These are phyloP conservation scores for Cololabis saira DNA, from an alignment of 2,113 vertebrate genomes.

Conservation along the genomic window DNA sequence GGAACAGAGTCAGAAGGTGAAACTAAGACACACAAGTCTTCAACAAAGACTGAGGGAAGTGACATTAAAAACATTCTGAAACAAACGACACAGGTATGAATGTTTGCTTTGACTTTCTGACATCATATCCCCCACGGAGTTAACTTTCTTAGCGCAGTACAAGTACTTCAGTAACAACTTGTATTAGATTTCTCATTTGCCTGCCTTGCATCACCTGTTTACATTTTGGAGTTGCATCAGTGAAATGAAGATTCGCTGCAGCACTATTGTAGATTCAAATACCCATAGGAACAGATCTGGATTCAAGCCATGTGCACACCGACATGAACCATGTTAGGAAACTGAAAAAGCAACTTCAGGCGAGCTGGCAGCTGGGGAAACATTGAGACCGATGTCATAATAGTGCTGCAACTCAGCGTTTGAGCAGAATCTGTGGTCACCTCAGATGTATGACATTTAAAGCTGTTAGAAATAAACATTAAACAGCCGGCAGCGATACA, in stretches of 20 bases:
- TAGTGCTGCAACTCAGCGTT: too few relatives aligned
- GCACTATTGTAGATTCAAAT: slow-evolving; percentile 14
- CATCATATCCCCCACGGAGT: not conserved
- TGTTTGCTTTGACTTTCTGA: not conserved
- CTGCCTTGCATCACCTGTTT: slow-evolving; percentile 81
- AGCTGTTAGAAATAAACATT: not conserved
- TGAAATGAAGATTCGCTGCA: slow-evolving; percentile 33
- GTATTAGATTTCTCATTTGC: slow-evolving; percentile 71
- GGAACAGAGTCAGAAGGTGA: too few relatives aligned
- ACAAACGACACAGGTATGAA: not conserved
- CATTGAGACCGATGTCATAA: not conserved
- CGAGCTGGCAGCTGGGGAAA: too few relatives aligned
- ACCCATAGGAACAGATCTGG: slow-evolving; percentile 11
- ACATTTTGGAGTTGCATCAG: slow-evolving; percentile 66
- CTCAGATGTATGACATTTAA: not conserved
- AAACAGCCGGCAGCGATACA: not conserved
- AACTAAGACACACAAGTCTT: too few relatives aligned
- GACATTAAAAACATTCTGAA: slow-evolving; percentile 7
- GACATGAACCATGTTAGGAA: not conserved
- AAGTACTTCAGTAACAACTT: slow-evolving; percentile 62
- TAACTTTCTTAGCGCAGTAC: not conserved
- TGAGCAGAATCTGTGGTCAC: too few relatives aligned
- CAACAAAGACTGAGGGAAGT: not conserved
- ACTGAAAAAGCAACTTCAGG: not conserved
- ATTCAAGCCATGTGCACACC: slow-evolving; percentile 1